Conservation (phyloP, 2,888 invertebrate genomes). For the Cyrtodaria siliqua region DNA sequence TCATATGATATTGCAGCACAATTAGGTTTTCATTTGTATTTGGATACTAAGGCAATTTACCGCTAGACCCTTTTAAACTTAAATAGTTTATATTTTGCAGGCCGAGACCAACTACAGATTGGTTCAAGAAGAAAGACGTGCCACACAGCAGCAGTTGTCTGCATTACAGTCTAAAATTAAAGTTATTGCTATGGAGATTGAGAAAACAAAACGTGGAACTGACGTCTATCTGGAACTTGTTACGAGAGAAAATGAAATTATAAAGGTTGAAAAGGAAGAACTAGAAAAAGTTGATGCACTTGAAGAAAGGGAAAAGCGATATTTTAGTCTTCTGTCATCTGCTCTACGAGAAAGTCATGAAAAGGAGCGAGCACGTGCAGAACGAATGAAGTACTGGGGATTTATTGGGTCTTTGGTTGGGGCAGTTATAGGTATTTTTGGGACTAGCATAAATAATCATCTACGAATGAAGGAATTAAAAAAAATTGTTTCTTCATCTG, state of each 20-base stretch:
- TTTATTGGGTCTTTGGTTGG: conserved; percentile 91
- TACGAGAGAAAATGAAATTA: conserved; percentile 88
- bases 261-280: conserved; percentile 86
- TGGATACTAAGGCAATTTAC: too few species aligned
- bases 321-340: conserved; percentile 90
- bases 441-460: conserved; percentile 90
- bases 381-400: conserved; percentile 94
- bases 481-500: conserved; percentile 87
- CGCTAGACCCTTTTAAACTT: too few species aligned
- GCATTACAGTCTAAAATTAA: conserved; percentile 87
- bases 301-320: conserved; percentile 91
- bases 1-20: too few species aligned
- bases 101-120: conserved; percentile 81
- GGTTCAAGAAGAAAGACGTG: conserved; percentile 78
- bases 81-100: too few species aligned
- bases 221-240: conserved; percentile 91
- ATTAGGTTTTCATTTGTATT: too few species aligned
- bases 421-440: conserved; percentile 89
- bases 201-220: conserved; percentile 92
- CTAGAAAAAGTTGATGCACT: conserved; percentile 89
- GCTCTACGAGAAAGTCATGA: conserved; percentile 94
- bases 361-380: conserved; percentile 92
- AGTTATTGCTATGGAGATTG: conserved; percentile 91
- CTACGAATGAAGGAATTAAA: conserved; percentile 90
- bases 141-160: conserved; percentile 73